Percentiles rank a stretch among this genome's conserved stretches.
These are phyloP conservation scores for Episyrphus balteatus DNA, from an alignment of 1,140 invertebrate species.

Conservation along the genomic window DNA sequence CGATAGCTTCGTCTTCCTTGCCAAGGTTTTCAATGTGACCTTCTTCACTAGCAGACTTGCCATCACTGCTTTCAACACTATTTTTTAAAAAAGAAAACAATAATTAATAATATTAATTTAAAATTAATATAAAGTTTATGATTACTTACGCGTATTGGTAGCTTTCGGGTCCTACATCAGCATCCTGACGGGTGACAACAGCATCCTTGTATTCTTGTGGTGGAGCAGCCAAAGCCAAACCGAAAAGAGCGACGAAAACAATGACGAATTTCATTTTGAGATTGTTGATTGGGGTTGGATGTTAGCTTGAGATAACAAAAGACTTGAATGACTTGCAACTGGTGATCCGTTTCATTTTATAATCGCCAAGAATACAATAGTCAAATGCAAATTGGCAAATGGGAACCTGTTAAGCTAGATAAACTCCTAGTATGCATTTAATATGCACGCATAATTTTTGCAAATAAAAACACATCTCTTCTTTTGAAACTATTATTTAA, in stretches of 20 bases:
- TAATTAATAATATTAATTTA: background rate
- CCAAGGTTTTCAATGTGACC: slow-evolving; percentile 44
- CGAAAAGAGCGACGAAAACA: slow-evolving; percentile 9
- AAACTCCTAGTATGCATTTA: too few relatives aligned
- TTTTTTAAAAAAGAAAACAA: background rate
- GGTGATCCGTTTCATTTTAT: too few relatives aligned
- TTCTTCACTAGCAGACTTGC: slow-evolving; percentile 44
- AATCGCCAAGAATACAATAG: too few relatives aligned
- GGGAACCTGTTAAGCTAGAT: too few relatives aligned
- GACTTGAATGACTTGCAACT: too few relatives aligned
- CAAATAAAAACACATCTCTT: too few relatives aligned
- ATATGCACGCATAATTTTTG: too few relatives aligned
- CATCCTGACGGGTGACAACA: slow-evolving; percentile 24
- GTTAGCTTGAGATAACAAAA: too few relatives aligned
- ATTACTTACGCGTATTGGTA: slow-evolving; percentile 37
- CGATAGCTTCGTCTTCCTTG: slow-evolving; percentile 33
- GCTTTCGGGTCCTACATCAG: slow-evolving; percentile 28
- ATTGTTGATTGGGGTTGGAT: too few relatives aligned
- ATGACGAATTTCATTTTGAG: slow-evolving; percentile 26
- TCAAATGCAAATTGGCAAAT: too few relatives aligned
- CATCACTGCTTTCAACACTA: slow-evolving; percentile 47
- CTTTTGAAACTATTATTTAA: too few relatives aligned
- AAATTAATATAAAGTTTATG: background rate
- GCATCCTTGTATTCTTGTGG: too few relatives aligned
- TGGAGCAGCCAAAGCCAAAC: slow-evolving; percentile 6